These are phyloP conservation scores for Andricus grossulariae DNA, from an alignment of 1,140 invertebrate species.

Conservation along the genomic window DNA sequence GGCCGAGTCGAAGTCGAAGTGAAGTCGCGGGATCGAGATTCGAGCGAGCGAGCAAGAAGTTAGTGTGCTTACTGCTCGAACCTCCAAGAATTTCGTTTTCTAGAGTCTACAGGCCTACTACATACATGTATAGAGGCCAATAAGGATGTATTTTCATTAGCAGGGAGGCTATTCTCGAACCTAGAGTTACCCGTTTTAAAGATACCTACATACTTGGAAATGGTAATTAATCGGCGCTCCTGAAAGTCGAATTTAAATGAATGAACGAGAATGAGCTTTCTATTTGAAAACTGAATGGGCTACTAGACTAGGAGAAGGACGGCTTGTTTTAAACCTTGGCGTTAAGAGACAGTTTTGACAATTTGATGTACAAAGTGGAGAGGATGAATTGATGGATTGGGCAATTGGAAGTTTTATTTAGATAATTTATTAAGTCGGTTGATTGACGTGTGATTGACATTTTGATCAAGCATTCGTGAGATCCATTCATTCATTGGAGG, in stretches of 20 bases:
- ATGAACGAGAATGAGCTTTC: neutral
- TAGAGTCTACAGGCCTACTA: neutral
- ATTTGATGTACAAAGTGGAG: neutral
- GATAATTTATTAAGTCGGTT: no score
- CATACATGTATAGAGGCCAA: conserved; percentile 13
- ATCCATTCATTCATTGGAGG: no score
- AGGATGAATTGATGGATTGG: neutral
- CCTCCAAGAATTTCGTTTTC: conserved; percentile 3
- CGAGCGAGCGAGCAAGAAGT: no score
- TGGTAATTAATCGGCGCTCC: neutral
- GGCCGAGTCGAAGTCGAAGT: conserved; percentile 21
- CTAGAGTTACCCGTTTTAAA: conserved; percentile 10
- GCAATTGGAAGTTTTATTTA: no score
- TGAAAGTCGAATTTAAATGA: neutral
- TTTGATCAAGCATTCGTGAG: no score
- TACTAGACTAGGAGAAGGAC: neutral
- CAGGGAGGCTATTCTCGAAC: conserved; percentile 10
- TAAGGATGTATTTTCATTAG: neutral
- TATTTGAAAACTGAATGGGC: conserved; percentile 22
- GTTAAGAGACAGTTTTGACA: neutral
- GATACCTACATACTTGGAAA: conserved; percentile 5
- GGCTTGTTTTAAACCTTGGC: neutral
- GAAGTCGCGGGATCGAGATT: neutral
- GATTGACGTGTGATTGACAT: no score
- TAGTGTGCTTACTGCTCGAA: neutral